phyloP scores from a whole-genome alignment of 2,888 invertebrate species.

The Ethmia dodecea region DNA sequence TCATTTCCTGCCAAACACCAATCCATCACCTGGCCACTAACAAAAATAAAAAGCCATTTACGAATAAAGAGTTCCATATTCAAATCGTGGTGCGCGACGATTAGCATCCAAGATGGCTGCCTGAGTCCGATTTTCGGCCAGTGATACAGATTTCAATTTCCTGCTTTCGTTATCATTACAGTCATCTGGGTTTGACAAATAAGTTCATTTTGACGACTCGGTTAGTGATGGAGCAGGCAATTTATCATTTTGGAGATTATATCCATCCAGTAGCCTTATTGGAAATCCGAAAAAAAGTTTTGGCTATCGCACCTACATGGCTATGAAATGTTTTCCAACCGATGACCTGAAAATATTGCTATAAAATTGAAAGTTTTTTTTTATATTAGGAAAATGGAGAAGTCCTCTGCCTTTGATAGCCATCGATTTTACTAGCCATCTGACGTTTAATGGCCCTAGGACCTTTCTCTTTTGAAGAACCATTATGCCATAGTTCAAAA shows the following conservation, averaged over 20 bases:
- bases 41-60: constrained; percentile 43
- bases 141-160: constrained; percentile 76
- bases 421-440: no score
- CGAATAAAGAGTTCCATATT: constrained; percentile 62
- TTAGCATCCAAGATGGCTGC: constrained; percentile 66
- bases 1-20: constrained; percentile 49
- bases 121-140: constrained; percentile 60
- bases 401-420: no score
- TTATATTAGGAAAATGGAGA: no score
- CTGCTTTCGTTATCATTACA: constrained; percentile 62
- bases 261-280: constrained; percentile 41
- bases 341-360: no score
- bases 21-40: constrained; percentile 42
- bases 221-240: constrained; percentile 49
- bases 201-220: constrained; percentile 72
- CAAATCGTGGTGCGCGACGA: constrained; percentile 58
- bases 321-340: no score
- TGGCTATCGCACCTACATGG: constrained; percentile 3
- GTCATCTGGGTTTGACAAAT: constrained; percentile 74
- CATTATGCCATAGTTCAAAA: no score
- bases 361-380: no score
- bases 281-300: constrained; percentile 28
- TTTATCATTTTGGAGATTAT: constrained; percentile 54
- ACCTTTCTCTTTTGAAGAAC: no score
- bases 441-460: no score